phyloP scores from a whole-genome alignment of 1,140 invertebrate genomes.

The Diorhabda sublineata region DNA sequence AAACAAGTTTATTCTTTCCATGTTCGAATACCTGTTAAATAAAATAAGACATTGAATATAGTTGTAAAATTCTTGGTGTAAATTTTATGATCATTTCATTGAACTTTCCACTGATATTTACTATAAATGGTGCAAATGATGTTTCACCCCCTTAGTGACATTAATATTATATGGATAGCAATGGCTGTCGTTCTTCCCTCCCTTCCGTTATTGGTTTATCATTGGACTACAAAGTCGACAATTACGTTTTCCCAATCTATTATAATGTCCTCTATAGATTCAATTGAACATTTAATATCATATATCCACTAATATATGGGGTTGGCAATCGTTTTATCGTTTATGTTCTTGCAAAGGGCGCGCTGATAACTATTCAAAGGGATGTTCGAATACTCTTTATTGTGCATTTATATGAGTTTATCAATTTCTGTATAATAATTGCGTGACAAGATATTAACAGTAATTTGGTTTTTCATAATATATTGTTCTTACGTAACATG shows the following conservation, averaged over 20 bases:
- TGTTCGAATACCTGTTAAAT: no score
- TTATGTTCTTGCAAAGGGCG: not conserved
- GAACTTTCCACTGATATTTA: no score
- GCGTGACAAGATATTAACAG: no score
- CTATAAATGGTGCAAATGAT: not conserved
- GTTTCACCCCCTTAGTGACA: slow-evolving; percentile 6
- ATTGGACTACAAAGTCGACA: slow-evolving; percentile 25
- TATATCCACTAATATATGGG: slow-evolving; percentile 10
- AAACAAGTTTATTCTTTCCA: no score
- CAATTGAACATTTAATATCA: slow-evolving; percentile 16
- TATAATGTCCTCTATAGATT: slow-evolving; percentile 19
- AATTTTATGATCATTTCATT: no score
- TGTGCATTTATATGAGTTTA: no score
- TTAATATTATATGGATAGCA: slow-evolving; percentile 12
- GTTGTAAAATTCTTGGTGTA: no score
- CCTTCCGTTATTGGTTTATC: slow-evolving; percentile 17
- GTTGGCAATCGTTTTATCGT: slow-evolving; percentile 5
- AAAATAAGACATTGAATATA: no score
- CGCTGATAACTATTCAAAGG: not conserved
- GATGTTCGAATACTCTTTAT: not conserved
- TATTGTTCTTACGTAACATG: no score
- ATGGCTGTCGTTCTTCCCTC: slow-evolving; percentile 8
- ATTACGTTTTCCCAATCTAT: slow-evolving; percentile 26
- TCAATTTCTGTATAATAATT: no score
- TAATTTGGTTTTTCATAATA: no score